Evolutionary conservation across 2,888 invertebrate species (phyloP).

Genomic region (Tipula unca): DNA sequence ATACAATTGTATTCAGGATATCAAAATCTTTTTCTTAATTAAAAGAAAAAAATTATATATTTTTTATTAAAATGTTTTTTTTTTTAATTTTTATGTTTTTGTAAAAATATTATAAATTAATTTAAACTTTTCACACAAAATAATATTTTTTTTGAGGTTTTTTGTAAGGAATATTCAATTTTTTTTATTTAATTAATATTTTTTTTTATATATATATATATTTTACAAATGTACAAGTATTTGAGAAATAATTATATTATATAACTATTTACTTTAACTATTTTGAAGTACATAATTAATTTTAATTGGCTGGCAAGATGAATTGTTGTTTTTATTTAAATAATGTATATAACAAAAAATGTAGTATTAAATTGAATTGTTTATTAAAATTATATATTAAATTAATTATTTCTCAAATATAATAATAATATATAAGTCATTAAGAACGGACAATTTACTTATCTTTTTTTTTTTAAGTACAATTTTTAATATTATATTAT

Average conservation of each 20-base stretch:
- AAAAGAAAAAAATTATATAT: conserved; percentile 16
- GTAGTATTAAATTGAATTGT: not conserved
- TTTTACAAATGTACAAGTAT: not conserved
- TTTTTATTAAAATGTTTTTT: conserved; percentile 18
- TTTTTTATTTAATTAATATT: not conserved
- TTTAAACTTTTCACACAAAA: conserved; percentile 3
- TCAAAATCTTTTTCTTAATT: conserved; percentile 3
- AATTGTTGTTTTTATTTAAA: not conserved
- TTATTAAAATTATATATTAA: not conserved
- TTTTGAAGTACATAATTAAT: not conserved
- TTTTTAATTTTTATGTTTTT: conserved; percentile 16
- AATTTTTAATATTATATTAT: not conserved
- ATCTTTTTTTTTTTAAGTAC: not conserved
- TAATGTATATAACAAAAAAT: not conserved
- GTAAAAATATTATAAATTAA: conserved; percentile 14
- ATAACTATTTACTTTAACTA: not conserved
- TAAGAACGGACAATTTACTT: conserved; percentile 8
- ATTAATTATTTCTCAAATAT: not conserved
- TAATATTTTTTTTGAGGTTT: conserved; percentile 9
- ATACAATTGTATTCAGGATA: conserved; percentile 20
- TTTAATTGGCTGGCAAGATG: conserved; percentile 4
- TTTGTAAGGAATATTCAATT: conserved; percentile 9
- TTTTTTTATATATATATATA: not conserved
- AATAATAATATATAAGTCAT: not conserved
- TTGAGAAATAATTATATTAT: not conserved